Evolutionary conservation across 2,797 vertebrate species (phyloP), one percentile per base, ranked within the genome.

Genomic region (Argentina silus): DNA sequence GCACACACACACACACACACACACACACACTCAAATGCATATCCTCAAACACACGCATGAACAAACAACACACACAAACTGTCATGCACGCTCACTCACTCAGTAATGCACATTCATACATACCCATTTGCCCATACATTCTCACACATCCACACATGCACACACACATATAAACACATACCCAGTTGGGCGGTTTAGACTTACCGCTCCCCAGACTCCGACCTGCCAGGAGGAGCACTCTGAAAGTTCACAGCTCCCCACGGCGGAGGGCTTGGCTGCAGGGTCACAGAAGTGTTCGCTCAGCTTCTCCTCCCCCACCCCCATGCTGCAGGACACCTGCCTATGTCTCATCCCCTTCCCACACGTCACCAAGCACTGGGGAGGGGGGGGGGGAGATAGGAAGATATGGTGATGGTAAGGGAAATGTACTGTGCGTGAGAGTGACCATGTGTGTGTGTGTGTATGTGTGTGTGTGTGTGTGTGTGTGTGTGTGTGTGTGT

Each of bases 171-270:
- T 8, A 23, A 6, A 42, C 70, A 51, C 21, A 50, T 19, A 53
- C 7, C 36, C 68, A 45, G 42, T 47, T 44, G n/a, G 6, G 11
- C 51, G 27, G 23, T 51, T 15, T 75, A 27, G 87, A 95, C 97
- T 96, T 87, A 99, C 97, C 88, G 90, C 88, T 90, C 96, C 95
- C 97, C 98, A 99, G 14, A 93, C 93, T 69, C 96, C 96, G 3
- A 94, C 94, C 90, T 97, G 95, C 97, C 98, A 99, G 78, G 94
- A 94, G 3, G 96, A 91, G 81, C 98, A 98, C n/a, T 94, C 88
- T 0, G 89, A 93, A 72, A 94, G 94, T 82, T 96, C 94, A 78
- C 98, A 99, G 0, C 83, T 84, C 50, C 89, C 91, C 76, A 94
- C 48, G 3, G 93, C 81, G 0, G 93, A 80, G 2, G 97, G 98